These are phyloP conservation scores for Drosophila prosaltans DNA, from an alignment of 1,140 invertebrate genomes.

Conservation along the genomic window DNA sequence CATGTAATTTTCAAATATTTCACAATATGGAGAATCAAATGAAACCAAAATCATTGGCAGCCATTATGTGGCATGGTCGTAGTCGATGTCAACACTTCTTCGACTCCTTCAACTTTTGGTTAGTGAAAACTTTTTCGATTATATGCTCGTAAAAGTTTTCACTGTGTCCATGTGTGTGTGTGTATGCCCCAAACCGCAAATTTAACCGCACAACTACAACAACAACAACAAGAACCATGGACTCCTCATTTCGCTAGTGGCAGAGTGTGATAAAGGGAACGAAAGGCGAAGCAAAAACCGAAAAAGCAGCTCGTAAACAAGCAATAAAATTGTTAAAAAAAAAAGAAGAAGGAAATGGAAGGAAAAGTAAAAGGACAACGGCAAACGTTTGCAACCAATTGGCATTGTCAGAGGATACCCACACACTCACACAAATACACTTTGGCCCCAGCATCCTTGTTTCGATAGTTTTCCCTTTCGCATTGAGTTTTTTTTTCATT, in stretches of 20 bases:
- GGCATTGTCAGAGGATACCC: conserved; percentile 66
- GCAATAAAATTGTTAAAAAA: conserved; percentile 75
- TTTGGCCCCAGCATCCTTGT: conserved; percentile 31
- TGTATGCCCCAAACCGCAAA: conserved; percentile 64
- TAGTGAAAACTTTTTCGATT: conserved; percentile 75
- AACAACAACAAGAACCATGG: conserved; percentile 29
- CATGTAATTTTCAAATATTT: conserved; percentile 3
- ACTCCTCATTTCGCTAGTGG: conserved; percentile 41
- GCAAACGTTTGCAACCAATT: conserved; percentile 66
- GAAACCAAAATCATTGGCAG: conserved; percentile 11
- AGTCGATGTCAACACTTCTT: conserved; percentile 36
- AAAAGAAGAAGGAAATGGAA: conserved; percentile 27
- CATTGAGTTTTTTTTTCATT: conserved; percentile 31
- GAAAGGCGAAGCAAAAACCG: conserved; percentile 15
- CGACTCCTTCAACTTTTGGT: conserved; percentile 23
- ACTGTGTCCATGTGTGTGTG: conserved; percentile 14
- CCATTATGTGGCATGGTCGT: conserved; percentile 18
- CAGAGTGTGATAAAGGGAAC: conserved; percentile 54
- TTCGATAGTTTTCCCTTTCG: conserved; percentile 69
- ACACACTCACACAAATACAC: conserved; percentile 25
- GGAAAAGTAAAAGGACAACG: conserved; percentile 62
- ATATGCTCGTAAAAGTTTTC: conserved; percentile 79
- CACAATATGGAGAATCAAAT: conserved; percentile 32
- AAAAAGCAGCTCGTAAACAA: conserved; percentile 79
- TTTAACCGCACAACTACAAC: conserved; percentile 65